Evolutionary conservation across 2,888 invertebrate genomes (phyloP).

Genomic region (Epinotia brunnichana): DNA sequence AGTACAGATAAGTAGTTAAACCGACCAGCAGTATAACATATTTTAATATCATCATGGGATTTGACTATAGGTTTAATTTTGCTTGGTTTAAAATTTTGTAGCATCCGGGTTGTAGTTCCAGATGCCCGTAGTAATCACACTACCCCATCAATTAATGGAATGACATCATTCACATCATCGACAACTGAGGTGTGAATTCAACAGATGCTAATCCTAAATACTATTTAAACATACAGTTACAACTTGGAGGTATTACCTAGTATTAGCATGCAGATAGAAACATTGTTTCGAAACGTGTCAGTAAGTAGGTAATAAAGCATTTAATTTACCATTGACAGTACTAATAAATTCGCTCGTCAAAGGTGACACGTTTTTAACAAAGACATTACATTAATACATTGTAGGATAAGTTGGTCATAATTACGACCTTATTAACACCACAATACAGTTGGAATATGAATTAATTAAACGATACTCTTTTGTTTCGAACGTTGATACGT

Average conservation of each 20-base stretch:
- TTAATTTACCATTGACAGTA: slow-evolving; percentile 3
- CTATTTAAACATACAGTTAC: not conserved
- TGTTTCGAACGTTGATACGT: slow-evolving; percentile 45
- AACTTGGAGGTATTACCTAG: not conserved
- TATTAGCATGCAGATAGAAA: not conserved
- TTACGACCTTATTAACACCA: slow-evolving; percentile 1
- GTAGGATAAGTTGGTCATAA: slow-evolving; percentile 2
- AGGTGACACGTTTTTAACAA: slow-evolving; percentile 31
- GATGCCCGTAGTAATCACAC: not conserved
- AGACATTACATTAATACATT: slow-evolving; percentile 10
- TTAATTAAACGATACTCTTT: slow-evolving; percentile 14
- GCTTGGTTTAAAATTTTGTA: not conserved
- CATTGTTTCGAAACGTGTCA: slow-evolving; percentile 13
- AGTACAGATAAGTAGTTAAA: slow-evolving; percentile 17
- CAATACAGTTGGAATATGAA: not conserved
- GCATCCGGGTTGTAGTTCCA: not conserved
- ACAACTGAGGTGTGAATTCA: slow-evolving; percentile 4
- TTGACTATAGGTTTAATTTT: not conserved
- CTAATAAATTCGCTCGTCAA: slow-evolving; percentile 14
- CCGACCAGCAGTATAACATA: not conserved
- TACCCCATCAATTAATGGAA: slow-evolving; percentile 41
- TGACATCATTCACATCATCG: slow-evolving; percentile 11
- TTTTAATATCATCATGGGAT: not conserved
- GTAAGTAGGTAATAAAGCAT: slow-evolving; percentile 22
- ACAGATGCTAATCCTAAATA: not conserved